phyloP scores from a whole-genome alignment of 2,888 invertebrate genomes.

The Leptinotarsa rubiginosa region DNA sequence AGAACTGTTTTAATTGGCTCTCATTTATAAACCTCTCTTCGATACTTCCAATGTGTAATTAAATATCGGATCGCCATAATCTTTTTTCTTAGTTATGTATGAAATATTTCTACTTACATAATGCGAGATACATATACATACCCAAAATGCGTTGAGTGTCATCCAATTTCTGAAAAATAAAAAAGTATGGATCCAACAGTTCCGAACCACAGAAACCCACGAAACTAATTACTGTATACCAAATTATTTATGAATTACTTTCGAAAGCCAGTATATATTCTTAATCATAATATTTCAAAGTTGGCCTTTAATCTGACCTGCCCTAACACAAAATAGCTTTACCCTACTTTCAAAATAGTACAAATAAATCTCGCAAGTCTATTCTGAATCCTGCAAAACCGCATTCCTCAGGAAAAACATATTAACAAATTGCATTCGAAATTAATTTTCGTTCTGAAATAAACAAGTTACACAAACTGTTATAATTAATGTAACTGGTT shows the following conservation, averaged over 20 bases:
- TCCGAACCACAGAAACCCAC: too few relatives aligned
- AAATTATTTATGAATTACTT: not conserved
- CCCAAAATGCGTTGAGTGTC: too few relatives aligned
- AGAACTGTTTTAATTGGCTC: too few relatives aligned
- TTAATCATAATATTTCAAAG: slow-evolving; percentile 14
- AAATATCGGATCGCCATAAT: too few relatives aligned
- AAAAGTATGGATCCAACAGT: too few relatives aligned
- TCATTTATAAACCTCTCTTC: too few relatives aligned
- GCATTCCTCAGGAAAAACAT: slow-evolving; percentile 33
- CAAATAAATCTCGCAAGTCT: slow-evolving; percentile 27
- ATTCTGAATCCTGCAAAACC: slow-evolving; percentile 30
- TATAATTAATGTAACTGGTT: slow-evolving; percentile 38
- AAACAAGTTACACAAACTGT: slow-evolving; percentile 42
- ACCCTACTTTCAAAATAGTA: slow-evolving; percentile 34
- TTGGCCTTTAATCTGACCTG: slow-evolving; percentile 25
- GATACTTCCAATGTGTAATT: too few relatives aligned
- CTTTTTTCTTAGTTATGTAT: too few relatives aligned
- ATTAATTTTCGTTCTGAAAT: slow-evolving; percentile 39
- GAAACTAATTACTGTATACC: not conserved
- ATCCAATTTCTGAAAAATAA: too few relatives aligned
- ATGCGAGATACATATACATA: too few relatives aligned
- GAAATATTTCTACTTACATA: too few relatives aligned
- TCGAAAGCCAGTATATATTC: not conserved
- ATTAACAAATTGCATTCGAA: slow-evolving; percentile 39
- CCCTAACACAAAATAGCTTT: slow-evolving; percentile 26